Percentiles rank a stretch among this genome's conserved stretches.
These are phyloP conservation scores for Cheilosia pagana DNA, from an alignment of 2,888 invertebrate species.

Conservation along the genomic window DNA sequence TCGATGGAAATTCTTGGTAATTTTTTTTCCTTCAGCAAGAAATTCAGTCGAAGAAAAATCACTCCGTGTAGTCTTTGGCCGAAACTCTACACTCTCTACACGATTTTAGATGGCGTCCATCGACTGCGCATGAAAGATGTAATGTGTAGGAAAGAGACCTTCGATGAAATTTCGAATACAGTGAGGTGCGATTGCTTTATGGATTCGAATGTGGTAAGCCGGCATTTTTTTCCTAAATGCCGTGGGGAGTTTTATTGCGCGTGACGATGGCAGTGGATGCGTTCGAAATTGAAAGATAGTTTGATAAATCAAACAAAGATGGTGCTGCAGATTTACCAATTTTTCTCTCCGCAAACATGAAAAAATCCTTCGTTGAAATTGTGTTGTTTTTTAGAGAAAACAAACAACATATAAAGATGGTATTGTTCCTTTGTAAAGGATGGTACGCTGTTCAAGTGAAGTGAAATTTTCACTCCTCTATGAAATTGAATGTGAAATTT, in stretches of 20 bases:
- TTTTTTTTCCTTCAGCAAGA: conserved; percentile 72
- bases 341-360: no score
- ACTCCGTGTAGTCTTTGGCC: conserved; percentile 74
- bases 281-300: conserved; percentile 22
- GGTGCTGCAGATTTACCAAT: no score
- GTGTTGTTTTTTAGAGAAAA: background rate
- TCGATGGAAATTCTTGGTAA: conserved; percentile 25
- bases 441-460: no score
- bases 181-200: conserved; percentile 33
- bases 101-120: conserved; percentile 78
- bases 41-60: conserved; percentile 74
- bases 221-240: conserved; percentile 57
- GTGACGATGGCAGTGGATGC: conserved; percentile 12
- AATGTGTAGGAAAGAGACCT: conserved; percentile 51
- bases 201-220: conserved; percentile 48
- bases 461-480: no score
- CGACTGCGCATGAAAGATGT: conserved; percentile 77
- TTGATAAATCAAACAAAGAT: background rate
- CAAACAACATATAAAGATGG: no score
- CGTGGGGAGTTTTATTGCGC: conserved; percentile 52
- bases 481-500: no score
- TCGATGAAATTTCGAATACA: conserved; percentile 6
- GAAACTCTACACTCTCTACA: conserved; percentile 77
- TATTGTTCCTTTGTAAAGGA: no score
- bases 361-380: no score